Percentiles rank a stretch among this genome's conserved stretches.
phyloP scores from a whole-genome alignment of 1,140 invertebrate species.

The Lordiphosa clarofinis region DNA sequence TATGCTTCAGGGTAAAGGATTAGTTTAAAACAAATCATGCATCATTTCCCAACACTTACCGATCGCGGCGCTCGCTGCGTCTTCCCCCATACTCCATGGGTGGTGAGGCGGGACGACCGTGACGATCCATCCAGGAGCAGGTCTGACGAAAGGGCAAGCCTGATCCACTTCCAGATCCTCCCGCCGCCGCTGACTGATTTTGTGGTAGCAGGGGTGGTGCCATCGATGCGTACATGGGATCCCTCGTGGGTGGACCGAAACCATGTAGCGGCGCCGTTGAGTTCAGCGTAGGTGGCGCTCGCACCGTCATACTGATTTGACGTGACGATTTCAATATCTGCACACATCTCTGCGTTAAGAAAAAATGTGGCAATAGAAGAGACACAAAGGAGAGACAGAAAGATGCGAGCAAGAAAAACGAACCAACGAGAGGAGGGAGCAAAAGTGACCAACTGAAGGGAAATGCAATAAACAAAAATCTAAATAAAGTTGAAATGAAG shows the following conservation, averaged over 20 bases:
- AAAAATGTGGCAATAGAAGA: constrained; percentile 80
- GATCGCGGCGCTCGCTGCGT: constrained; percentile 72
- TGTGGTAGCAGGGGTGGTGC: constrained; percentile 68
- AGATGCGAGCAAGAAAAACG: constrained; percentile 63
- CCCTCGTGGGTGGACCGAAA: constrained; percentile 79
- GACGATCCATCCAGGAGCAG: constrained; percentile 95
- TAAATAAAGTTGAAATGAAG: constrained; percentile 21
- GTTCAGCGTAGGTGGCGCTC: constrained; percentile 83
- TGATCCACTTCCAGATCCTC: constrained; percentile 79
- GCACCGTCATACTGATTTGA: constrained; percentile 92
- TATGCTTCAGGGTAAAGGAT: constrained; percentile 76
- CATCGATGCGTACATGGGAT: constrained; percentile 80
- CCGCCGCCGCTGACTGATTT: constrained; percentile 57
- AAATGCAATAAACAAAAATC: constrained; percentile 13
- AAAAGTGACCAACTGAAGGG: constrained; percentile 37
- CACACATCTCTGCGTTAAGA: constrained; percentile 80
- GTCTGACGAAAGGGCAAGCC: constrained; percentile 85
- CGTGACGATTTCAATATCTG: constrained; percentile 94
- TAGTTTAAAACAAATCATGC: neutral
- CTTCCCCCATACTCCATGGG: constrained; percentile 82
- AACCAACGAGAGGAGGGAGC: constrained; percentile 45
- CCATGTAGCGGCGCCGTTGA: constrained; percentile 79
- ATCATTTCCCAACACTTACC: constrained; percentile 30
- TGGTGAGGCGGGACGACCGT: constrained; percentile 92
- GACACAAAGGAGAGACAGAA: constrained; percentile 74